Conservation (phyloP, 1,140 invertebrate genomes). For the Drosophila seguyi region DNA sequence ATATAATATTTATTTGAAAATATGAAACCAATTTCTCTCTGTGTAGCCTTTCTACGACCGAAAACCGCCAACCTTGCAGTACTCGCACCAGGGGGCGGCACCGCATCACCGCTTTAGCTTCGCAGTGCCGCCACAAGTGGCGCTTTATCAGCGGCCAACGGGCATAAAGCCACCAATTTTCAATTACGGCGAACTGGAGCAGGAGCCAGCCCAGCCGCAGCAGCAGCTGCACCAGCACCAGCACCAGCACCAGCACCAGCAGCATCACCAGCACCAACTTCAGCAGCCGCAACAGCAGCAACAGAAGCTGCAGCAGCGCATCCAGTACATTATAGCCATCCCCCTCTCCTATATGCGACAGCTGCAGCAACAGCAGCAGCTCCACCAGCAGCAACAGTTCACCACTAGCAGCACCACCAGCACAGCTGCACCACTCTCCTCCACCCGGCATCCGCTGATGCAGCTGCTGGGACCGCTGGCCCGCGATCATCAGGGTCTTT, state of each 20-base stretch:
- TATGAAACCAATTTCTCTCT: neutral
- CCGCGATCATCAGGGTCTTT: slow-evolving; percentile 68
- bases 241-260: slow-evolving; percentile 35
- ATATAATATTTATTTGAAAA: too few species aligned
- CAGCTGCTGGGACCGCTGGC: slow-evolving; percentile 71
- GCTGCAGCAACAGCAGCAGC: slow-evolving; percentile 66
- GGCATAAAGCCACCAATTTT: slow-evolving; percentile 44
- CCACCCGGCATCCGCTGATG: slow-evolving; percentile 42
- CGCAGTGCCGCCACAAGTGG: slow-evolving; percentile 65
- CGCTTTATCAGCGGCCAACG: slow-evolving; percentile 60
- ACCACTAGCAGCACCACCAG: slow-evolving; percentile 8
- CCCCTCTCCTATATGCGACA: slow-evolving; percentile 77
- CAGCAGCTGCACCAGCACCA: slow-evolving; percentile 10
- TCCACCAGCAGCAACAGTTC: slow-evolving; percentile 20
- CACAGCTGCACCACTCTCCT: slow-evolving; percentile 24
- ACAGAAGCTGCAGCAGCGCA: slow-evolving; percentile 56
- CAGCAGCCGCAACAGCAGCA: slow-evolving; percentile 23
- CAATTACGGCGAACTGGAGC: slow-evolving; percentile 54
- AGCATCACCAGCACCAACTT: slow-evolving; percentile 25
- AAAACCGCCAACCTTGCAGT: slow-evolving; percentile 24
- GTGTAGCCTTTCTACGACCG: slow-evolving; percentile 59
- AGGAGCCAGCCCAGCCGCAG: slow-evolving; percentile 15
- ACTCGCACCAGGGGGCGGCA: slow-evolving; percentile 20
- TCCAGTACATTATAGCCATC: slow-evolving; percentile 82
- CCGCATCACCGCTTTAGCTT: slow-evolving; percentile 69